Conservation (phyloP, 1,140 invertebrate genomes). For the Aphis craccivora region DNA sequence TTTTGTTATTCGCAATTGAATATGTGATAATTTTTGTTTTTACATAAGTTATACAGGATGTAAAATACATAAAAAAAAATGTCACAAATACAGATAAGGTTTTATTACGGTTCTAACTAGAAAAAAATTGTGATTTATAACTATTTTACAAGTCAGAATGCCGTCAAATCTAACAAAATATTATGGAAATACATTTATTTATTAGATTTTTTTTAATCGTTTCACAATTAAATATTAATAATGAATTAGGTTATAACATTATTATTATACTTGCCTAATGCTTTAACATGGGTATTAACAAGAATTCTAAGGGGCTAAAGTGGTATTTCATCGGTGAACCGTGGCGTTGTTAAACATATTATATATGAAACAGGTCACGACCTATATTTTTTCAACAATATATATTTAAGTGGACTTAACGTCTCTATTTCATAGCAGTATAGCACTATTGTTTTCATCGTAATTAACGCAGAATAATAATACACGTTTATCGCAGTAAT, state of each 20-base stretch:
- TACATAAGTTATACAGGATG: neutral
- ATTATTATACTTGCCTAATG: neutral
- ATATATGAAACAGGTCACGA: too few relatives aligned
- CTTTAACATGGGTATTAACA: neutral
- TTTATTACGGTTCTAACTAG: neutral
- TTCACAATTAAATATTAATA: neutral
- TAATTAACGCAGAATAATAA: neutral
- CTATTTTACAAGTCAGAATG: neutral
- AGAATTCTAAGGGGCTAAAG: neutral
- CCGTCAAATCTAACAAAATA: neutral
- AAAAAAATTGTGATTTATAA: slow-evolving; percentile 2
- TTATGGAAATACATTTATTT: neutral
- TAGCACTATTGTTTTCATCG: neutral
- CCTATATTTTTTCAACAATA: neutral
- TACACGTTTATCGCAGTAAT: neutral
- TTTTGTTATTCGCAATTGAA: neutral
- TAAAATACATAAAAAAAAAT: neutral
- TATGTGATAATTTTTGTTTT: slow-evolving; percentile 18
- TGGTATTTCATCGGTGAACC: neutral
- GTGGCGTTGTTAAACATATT: too few relatives aligned
- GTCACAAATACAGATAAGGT: slow-evolving; percentile 1
- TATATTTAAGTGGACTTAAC: neutral
- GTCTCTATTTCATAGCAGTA: neutral
- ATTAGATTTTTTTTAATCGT: neutral
- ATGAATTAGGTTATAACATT: neutral